Conservation (phyloP, 2,888 invertebrate species). For the Cephus spinipes region DNA sequence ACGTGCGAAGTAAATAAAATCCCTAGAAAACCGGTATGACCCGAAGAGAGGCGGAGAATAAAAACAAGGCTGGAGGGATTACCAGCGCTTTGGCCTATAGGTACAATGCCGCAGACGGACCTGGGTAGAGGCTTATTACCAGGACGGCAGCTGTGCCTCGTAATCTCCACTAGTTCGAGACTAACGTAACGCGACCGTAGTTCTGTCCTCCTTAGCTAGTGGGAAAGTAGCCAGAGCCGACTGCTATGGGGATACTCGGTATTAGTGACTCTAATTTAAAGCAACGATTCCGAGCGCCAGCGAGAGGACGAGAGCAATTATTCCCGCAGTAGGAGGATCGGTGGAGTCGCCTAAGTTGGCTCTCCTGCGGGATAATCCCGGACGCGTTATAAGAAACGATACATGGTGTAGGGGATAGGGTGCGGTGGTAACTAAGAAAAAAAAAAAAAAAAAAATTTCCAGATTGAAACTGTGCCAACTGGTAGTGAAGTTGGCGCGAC, state of each 20-base stretch:
- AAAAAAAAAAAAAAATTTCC: too few relatives aligned
- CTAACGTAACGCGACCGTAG: not conserved
- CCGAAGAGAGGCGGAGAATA: too few relatives aligned
- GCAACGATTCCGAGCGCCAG: constrained; percentile 52
- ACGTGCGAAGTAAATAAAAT: too few relatives aligned
- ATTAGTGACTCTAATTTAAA: constrained; percentile 59
- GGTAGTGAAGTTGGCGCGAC: too few relatives aligned
- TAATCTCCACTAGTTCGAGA: constrained; percentile 35
- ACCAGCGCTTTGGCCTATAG: not conserved
- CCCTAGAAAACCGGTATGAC: too few relatives aligned
- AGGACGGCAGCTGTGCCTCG: constrained; percentile 51
- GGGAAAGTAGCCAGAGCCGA: not conserved
- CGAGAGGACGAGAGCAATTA: not conserved
- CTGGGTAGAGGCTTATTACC: constrained; percentile 49
- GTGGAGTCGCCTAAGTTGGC: too few relatives aligned
- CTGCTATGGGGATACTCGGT: constrained; percentile 19
- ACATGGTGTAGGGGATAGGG: too few relatives aligned
- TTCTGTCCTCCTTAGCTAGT: not conserved
- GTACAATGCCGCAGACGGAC: not conserved
- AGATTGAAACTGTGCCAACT: too few relatives aligned
- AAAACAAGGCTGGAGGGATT: not conserved
- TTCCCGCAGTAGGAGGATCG: not conserved
- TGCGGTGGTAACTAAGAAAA: too few relatives aligned
- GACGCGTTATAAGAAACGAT: too few relatives aligned
- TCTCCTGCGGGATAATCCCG: too few relatives aligned